These are phyloP conservation scores for Leptobrachium leishanense DNA, from an alignment of 2,113 vertebrate species.

Conservation along the genomic window DNA sequence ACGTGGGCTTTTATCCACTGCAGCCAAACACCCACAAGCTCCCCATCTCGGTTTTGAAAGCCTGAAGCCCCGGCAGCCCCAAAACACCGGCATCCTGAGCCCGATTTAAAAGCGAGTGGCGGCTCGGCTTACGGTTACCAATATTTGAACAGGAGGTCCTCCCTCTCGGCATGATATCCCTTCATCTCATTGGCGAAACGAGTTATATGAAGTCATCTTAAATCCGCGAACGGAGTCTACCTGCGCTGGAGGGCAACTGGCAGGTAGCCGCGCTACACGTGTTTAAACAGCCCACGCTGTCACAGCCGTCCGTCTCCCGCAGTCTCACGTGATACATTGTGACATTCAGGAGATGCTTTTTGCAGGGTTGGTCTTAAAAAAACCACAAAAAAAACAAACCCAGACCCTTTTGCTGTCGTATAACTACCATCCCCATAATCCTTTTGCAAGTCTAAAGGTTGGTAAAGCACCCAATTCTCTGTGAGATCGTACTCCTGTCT, in stretches of 20 bases:
- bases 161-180: not conserved
- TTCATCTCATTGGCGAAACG: not conserved
- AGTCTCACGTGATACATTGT: not conserved
- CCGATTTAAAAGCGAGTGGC: too few relatives aligned
- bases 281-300: not conserved
- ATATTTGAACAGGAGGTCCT: constrained; percentile 19
- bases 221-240: not conserved
- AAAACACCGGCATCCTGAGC: constrained; percentile 11
- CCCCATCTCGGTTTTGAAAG: not conserved
- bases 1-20: not conserved
- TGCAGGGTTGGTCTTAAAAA: too few relatives aligned
- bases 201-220: not conserved
- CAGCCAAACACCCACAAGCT: not conserved
- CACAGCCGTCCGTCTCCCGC: not conserved
- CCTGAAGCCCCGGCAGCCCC: not conserved
- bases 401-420: too few relatives aligned
- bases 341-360: too few relatives aligned
- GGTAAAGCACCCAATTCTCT: too few relatives aligned
- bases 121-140: not conserved
- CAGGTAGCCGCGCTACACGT: not conserved
- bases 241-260: not conserved
- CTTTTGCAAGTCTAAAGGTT: too few relatives aligned
- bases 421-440: too few relatives aligned
- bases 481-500: too few relatives aligned
- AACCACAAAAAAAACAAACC: too few relatives aligned